phyloP scores from a whole-genome alignment of 2,113 vertebrate species.

The Ictalurus punctatus region DNA sequence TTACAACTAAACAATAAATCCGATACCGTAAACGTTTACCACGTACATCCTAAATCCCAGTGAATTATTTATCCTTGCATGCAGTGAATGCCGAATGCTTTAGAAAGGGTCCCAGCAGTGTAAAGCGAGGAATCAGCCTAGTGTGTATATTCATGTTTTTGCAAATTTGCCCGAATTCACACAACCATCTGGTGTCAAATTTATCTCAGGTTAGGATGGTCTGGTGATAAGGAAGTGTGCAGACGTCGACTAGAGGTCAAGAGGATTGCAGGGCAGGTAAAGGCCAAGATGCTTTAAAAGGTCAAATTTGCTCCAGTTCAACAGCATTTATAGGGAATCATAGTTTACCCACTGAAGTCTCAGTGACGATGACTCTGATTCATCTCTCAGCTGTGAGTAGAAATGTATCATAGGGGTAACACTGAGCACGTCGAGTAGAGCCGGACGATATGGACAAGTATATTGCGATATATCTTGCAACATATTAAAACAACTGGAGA shows the following conservation, averaged over 20 bases:
- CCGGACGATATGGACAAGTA: not conserved
- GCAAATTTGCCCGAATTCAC: not conserved
- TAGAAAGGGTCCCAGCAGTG: not conserved
- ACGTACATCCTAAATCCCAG: not conserved
- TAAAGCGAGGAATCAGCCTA: not conserved
- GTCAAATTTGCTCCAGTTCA: not conserved
- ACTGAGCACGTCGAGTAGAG: not conserved
- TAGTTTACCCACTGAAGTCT: constrained; percentile 48
- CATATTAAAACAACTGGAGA: not conserved
- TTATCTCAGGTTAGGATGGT: constrained; percentile 19
- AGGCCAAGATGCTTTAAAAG: not conserved
- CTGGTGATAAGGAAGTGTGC: not conserved
- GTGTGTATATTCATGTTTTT: not conserved
- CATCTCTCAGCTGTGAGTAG: constrained; percentile 52
- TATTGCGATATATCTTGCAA: not conserved
- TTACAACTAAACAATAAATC: not conserved
- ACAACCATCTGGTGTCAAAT: not conserved
- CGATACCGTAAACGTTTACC: not conserved
- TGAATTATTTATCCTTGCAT: not conserved
- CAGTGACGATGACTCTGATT: constrained; percentile 49
- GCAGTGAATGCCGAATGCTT: not conserved
- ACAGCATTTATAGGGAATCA: not conserved
- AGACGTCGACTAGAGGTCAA: constrained; percentile 45
- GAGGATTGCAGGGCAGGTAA: constrained; percentile 2
- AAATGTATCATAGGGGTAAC: not conserved